These are phyloP conservation scores for Forbesichthys agassizii DNA, from an alignment of 2,113 vertebrate genomes.

Conservation along the genomic window DNA sequence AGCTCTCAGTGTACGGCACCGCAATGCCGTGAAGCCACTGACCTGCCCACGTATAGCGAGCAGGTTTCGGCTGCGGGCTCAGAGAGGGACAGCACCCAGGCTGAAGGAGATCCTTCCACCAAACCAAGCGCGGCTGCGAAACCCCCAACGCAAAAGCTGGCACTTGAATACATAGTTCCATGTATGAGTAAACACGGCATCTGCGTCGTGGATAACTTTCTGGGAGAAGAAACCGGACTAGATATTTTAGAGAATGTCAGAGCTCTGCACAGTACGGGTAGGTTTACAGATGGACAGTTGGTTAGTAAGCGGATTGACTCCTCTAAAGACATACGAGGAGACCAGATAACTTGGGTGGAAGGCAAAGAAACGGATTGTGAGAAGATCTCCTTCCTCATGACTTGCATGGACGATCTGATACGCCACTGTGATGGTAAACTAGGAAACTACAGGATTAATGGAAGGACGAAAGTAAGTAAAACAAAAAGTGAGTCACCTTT, in stretches of 20 bases:
- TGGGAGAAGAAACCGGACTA: constrained; percentile 82
- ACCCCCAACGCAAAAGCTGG: constrained; percentile 84
- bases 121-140: constrained; percentile 84
- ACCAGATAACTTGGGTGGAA: constrained; percentile 95
- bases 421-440: constrained; percentile 92
- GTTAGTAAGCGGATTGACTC: constrained; percentile 94
- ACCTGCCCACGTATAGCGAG: too few relatives aligned
- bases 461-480: constrained; percentile 93
- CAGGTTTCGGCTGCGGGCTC: too few relatives aligned
- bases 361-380: constrained; percentile 88
- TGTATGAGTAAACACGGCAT: constrained; percentile 95
- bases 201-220: constrained; percentile 91
- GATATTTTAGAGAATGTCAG: constrained; percentile 84
- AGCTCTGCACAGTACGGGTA: constrained; percentile 86
- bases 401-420: constrained; percentile 93
- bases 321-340: constrained; percentile 91
- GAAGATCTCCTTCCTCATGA: constrained; percentile 89
- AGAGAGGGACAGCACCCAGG: background rate
- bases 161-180: constrained; percentile 88
- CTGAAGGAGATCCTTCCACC: constrained; percentile 36
- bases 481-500: too few relatives aligned
- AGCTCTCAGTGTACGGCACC: too few relatives aligned
- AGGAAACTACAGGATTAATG: constrained; percentile 93
- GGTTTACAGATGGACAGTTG: constrained; percentile 92
- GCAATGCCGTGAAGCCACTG: too few relatives aligned